These are phyloP conservation scores for Falco biarmicus DNA, from an alignment of 2,797 vertebrate genomes.

Conservation along the genomic window DNA sequence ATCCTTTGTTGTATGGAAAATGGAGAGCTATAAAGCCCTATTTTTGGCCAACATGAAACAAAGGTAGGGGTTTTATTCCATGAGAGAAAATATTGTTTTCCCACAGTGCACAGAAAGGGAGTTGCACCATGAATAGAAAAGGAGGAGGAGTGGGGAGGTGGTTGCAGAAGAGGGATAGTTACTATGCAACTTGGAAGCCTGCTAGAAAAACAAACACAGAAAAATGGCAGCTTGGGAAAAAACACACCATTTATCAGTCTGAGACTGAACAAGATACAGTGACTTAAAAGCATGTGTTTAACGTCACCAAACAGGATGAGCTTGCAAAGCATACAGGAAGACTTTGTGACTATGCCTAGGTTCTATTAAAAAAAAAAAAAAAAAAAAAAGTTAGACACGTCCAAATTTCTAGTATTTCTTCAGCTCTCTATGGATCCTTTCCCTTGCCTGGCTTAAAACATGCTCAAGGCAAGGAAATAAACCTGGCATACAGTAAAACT, in stretches of 20 bases:
- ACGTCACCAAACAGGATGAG: background rate
- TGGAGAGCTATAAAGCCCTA: background rate
- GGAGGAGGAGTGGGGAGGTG: background rate
- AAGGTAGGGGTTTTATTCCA: background rate
- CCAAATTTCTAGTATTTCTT: background rate
- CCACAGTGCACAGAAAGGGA: background rate
- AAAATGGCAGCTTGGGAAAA: constrained; percentile 14
- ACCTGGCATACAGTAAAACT: background rate
- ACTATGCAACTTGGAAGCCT: background rate
- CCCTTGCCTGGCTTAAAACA: background rate
- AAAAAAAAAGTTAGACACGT: background rate
- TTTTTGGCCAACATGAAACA: background rate
- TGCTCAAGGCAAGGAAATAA: background rate
- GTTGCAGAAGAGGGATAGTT: background rate
- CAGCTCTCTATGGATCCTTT: background rate
- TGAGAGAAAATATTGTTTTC: background rate
- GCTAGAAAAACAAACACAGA: constrained; percentile 38
- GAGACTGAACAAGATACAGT: background rate
- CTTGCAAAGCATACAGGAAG: background rate
- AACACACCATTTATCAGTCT: constrained; percentile 21
- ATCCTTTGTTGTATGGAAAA: background rate
- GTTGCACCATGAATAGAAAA: background rate
- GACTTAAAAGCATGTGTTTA: background rate
- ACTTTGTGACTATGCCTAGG: background rate
- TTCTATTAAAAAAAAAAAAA: background rate